A percentile compares a stretch with the other conserved stretches of the same genome.
Conservation (phyloP, 2,888 invertebrate genomes). For the Tanytarsus gracilentus region DNA sequence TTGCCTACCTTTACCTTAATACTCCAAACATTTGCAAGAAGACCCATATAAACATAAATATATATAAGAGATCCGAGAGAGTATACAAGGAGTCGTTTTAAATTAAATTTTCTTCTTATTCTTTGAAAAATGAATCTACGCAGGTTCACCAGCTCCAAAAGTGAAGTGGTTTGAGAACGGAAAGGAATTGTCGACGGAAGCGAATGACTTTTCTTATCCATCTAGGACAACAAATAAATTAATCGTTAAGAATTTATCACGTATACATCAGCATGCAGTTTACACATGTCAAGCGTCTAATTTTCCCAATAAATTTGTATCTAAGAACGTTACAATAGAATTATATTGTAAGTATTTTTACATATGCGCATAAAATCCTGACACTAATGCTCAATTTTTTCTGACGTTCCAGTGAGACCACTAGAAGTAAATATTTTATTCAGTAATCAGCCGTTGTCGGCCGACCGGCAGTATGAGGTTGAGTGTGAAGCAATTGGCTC, state of each 20-base stretch:
- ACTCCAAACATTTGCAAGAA: no score
- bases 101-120: neutral
- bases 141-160: slow-evolving; percentile 63
- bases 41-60: neutral
- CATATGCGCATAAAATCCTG: neutral
- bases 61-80: no score
- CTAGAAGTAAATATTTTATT: slow-evolving; percentile 67
- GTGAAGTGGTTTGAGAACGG: slow-evolving; percentile 70
- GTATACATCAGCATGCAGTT: slow-evolving; percentile 62
- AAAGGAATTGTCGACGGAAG: slow-evolving; percentile 42
- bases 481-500: slow-evolving; percentile 78
- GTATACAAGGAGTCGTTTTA: neutral
- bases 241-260: slow-evolving; percentile 51
- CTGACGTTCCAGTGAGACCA: slow-evolving; percentile 63
- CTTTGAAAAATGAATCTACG: no score
- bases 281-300: slow-evolving; percentile 73
- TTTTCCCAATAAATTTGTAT: slow-evolving; percentile 50
- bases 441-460: slow-evolving; percentile 74
- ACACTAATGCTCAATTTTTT: neutral
- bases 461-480: slow-evolving; percentile 70
- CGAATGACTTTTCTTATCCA: slow-evolving; percentile 41
- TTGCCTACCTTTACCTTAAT: no score
- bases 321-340: slow-evolving; percentile 61
- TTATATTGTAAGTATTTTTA: slow-evolving; percentile 57
- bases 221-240: slow-evolving; percentile 52